Evolutionary conservation across 2,888 invertebrate species (phyloP), one percentile per base, ranked within the genome.

Genomic region (Punctoribates punctum): DNA sequence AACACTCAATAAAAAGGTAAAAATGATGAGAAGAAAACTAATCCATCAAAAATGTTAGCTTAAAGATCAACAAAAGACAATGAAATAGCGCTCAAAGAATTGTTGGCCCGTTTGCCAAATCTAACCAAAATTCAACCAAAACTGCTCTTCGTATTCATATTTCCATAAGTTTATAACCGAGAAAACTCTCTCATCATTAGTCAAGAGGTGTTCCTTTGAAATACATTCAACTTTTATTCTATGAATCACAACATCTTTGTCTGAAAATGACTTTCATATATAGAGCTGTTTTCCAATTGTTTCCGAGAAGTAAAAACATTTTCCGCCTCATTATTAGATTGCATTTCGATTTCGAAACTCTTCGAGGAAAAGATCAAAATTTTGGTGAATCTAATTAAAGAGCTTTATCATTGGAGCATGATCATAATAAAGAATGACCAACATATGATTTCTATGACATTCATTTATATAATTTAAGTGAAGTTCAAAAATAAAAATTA

Each of bases 1-100:
- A 60, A 60, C 23, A 60, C 27, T 25, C 27, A 62, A 62, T 27
- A 27, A 62, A 34, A 62, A 62, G 27, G 13, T 2, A 20, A 20
- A 54, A 54, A 17, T n/a, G 20, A 62, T 20, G 54, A 54, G 20
- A n/a, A 54, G 17, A 54, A 54, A 20, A 13, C 38, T 20, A 17
- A 67, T 67, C 67, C 29, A 67, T 67, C 67, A 67, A 38, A 67
- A 38, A 67, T 38, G 67, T 67, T 67, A 34, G 20, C n/a, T 67
- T 38, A 67, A 67, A 67, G 20, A 38, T 29, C 29, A 15, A 17
- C 29, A 67, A 65, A 67, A 38, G 13, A 29, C 34, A 38, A 38
- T 15, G 38, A 15, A 67, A 67, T 67, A 67, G 38, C 38, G 6
- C 38, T 67, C 8, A 29, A 20, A 27, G 13, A 60, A 60, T 57